phyloP scores from a whole-genome alignment of 2,797 vertebrate genomes.

The Bufotes viridis region DNA sequence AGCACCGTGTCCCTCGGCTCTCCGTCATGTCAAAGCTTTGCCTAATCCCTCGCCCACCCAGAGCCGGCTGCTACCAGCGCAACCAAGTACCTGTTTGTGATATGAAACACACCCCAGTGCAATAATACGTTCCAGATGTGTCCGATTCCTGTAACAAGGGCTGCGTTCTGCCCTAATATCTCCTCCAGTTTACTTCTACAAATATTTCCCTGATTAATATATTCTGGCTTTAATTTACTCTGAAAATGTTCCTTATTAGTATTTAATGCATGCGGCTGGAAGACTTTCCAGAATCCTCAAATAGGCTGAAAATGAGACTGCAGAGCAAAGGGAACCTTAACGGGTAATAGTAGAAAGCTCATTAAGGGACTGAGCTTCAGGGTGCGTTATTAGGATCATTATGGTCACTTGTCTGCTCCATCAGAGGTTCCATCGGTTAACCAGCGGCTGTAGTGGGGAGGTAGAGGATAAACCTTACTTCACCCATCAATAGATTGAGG shows the following conservation, averaged over 20 bases:
- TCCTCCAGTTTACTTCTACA: slow-evolving; percentile 26
- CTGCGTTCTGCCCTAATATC: slow-evolving; percentile 37
- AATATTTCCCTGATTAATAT: slow-evolving; percentile 43
- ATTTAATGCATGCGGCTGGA: background rate
- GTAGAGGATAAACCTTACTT: background rate
- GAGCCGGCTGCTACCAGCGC: slow-evolving; percentile 71
- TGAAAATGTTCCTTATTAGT: slow-evolving; percentile 12
- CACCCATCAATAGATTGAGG: too few species aligned
- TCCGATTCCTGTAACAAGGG: slow-evolving; percentile 41
- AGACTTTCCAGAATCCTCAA: background rate
- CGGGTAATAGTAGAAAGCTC: background rate
- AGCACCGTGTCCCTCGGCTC: slow-evolving; percentile 67
- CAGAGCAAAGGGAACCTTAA: background rate
- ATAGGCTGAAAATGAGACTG: background rate
- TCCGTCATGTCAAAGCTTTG: slow-evolving; percentile 70
- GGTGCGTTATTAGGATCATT: background rate
- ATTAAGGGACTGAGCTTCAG: background rate
- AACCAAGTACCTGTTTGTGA: slow-evolving; percentile 77
- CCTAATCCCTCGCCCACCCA: slow-evolving; percentile 76
- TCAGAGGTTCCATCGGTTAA: background rate
- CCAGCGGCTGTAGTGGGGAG: too few species aligned
- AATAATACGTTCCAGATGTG: slow-evolving; percentile 78
- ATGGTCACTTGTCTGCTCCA: background rate
- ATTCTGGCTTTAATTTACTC: slow-evolving; percentile 44
- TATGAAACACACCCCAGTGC: slow-evolving; percentile 73